Base-by-base conservation (phyloP, 2,888 invertebrate species). In the Sphaeridia pumilis region DNA sequence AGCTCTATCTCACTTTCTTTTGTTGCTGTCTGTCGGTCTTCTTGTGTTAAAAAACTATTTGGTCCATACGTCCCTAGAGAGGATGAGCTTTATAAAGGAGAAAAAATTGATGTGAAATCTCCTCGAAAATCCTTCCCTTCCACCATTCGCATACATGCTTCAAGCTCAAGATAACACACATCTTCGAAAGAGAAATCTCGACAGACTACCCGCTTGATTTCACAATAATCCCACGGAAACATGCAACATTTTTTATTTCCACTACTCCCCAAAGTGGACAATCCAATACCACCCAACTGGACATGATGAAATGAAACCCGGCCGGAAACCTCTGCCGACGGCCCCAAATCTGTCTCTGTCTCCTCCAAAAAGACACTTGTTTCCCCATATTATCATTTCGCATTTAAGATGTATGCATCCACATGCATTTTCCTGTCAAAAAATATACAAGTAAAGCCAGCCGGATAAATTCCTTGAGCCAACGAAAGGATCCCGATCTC, bases 31-130 rank as follows among this genome's bases (percentile, higher is more conserved):
- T n/a, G n/a, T n/a, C n/a, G n/a, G n/a, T n/a, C n/a, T n/a, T n/a
- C n/a, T n/a, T n/a, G n/a, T n/a, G n/a, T n/a, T n/a, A 14, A 31
- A 31, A 38, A 38, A 38, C 38, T 38, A 38, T 38, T 38, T 38
- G 7, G 17, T 14, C 38, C 5, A 7, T 7, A 38, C 12, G 17
- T 5, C 38, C 20, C 38, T 17, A 38, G 38, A 38, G 38, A 20
- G 38, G 38, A 20, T 14, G 31, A 14, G 14, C 14, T 31, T 7
- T 7, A 31, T 17, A 38, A 38, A 38, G 12, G 38, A 38, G 38
- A 38, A 38, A 31, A 38, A 38, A 38, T 38, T 38, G 38, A 38
- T 38, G 17, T 20, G 4, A 14, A 17, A 38, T 14, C 14, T 10
- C 31, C 14, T 31, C 31, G 14, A 31, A 7, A 14, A 7, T 10